Percentiles rank a stretch among this genome's conserved stretches.
Evolutionary conservation across 2,888 invertebrate genomes (phyloP).

Genomic region (Epsilonema sp.): DNA sequence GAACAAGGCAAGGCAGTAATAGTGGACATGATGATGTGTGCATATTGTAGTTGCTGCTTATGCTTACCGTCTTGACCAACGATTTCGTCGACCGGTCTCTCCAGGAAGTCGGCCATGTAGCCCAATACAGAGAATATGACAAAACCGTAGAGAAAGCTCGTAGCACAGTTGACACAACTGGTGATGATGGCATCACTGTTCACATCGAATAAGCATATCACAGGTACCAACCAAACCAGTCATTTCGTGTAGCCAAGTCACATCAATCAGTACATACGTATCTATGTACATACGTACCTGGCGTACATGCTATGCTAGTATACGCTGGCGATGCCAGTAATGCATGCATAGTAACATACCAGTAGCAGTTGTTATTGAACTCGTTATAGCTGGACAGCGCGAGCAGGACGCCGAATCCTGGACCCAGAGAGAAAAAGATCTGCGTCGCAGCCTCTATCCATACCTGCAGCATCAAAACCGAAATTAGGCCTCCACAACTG

Average conservation of each 20-base stretch:
- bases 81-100: slow-evolving; percentile 63
- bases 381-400: slow-evolving; percentile 96
- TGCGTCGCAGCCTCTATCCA: slow-evolving; percentile 99
- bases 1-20: too few species aligned
- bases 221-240: slow-evolving; percentile 55
- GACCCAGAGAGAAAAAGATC: slow-evolving; percentile 92
- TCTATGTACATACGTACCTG: too few species aligned
- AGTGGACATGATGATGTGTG: too few species aligned
- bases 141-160: slow-evolving; percentile 89
- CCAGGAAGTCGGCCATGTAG: slow-evolving; percentile 76
- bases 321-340: too few species aligned
- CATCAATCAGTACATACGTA: too few species aligned
- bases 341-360: too few species aligned
- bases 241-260: too few species aligned
- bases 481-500: too few species aligned
- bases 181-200: slow-evolving; percentile 73
- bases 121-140: slow-evolving; percentile 94
- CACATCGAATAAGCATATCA: too few species aligned
- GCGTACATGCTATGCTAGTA: too few species aligned
- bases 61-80: slow-evolving; percentile 46
- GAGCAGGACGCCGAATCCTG: slow-evolving; percentile 85
- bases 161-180: slow-evolving; percentile 79
- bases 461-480: slow-evolving; percentile 45
- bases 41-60: too few species aligned
- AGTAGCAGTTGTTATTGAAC: slow-evolving; percentile 93